phyloP scores from a whole-genome alignment of 2,888 invertebrate species.

The Synergus laeviventris region DNA sequence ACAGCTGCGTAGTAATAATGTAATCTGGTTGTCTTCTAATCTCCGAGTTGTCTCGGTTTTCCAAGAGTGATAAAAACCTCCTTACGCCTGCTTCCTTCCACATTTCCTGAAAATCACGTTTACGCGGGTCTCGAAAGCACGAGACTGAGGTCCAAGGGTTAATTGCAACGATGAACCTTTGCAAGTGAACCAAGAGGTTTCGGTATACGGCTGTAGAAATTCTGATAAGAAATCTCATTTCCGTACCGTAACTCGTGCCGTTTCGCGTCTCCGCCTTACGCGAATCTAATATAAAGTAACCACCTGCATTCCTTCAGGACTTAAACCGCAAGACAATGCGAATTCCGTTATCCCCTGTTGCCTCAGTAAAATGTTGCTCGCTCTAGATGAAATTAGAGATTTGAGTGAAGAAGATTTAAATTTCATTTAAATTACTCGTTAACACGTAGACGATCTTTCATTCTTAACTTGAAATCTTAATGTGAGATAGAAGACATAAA shows the following conservation, averaged over 20 bases:
- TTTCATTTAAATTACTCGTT: not conserved
- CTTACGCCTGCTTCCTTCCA: slow-evolving; percentile 17
- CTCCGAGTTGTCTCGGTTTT: not conserved
- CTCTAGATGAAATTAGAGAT: slow-evolving; percentile 1
- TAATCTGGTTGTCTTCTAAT: slow-evolving; percentile 13
- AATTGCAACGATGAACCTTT: slow-evolving; percentile 21
- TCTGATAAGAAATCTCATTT: slow-evolving; percentile 44
- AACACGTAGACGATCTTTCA: not conserved
- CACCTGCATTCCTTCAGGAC: slow-evolving; percentile 20
- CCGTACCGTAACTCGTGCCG: slow-evolving; percentile 2
- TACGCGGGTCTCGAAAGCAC: not conserved
- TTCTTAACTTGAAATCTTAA: slow-evolving; percentile 3
- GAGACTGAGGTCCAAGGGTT: slow-evolving; percentile 1
- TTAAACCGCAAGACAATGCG: not conserved
- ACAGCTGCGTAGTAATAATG: slow-evolving; percentile 30
- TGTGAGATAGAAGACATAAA: not conserved
- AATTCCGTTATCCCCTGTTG: slow-evolving; percentile 11
- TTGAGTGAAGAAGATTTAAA: slow-evolving; percentile 4
- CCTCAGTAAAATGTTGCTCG: not conserved
- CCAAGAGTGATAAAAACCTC: slow-evolving; percentile 17
- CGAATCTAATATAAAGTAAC: slow-evolving; percentile 34
- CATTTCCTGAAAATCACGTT: not conserved
- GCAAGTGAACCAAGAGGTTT: not conserved
- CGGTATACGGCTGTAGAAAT: slow-evolving; percentile 9
- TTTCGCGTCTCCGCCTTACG: not conserved